Base-by-base conservation (phyloP, 2,888 invertebrate genomes). In the Hyppa rectilinea region DNA sequence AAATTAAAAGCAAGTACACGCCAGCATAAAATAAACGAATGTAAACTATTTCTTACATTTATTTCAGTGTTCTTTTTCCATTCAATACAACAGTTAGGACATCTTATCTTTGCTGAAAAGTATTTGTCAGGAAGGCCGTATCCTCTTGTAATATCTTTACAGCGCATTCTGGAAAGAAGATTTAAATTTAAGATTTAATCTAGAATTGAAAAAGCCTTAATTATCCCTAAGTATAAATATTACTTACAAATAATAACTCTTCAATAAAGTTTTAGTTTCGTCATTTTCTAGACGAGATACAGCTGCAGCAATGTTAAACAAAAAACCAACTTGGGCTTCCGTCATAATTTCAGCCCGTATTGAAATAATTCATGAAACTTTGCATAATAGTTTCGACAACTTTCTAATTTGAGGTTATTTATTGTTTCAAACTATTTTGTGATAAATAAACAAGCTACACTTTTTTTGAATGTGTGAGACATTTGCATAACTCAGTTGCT, bases 191-290 rank as follows among this genome's bases (percentile, higher is more conserved):
- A 17, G 20, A 10, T 23, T 9, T 14, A 29, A 17, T 14, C 5
- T 17, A 17, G 26, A 53, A 20, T 14, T 49, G 1, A 20, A 1
- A 29, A 47, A 36, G 5, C 0, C 17, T 29, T 17, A 14, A 5
- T 2, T 34, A 20, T 29, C 0, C 2, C 20, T 31, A 49, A n/a
- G n/a, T n/a, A n/a, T n/a, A n/a, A n/a, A n/a, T 20, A 0, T 45
- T 29, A 90, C 94, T 90, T 89, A 95, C 95, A 95, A 87, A 79
- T 94, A 95, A 82, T 91, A 91, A 90, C 95, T 95, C 85, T 87
- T 89, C 6, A 96, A 79, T 50, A 90, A 67, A 71, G 87, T 86
- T 34, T 88, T 80, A 29, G 82, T 82, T 64, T 82, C 77, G 45
- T 89, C 84, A 38, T 82, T 83, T 80, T 84, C 77, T 40, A 80